Evolutionary conservation across 2,888 invertebrate species (phyloP).

Genomic region (Mimachlamys varia): DNA sequence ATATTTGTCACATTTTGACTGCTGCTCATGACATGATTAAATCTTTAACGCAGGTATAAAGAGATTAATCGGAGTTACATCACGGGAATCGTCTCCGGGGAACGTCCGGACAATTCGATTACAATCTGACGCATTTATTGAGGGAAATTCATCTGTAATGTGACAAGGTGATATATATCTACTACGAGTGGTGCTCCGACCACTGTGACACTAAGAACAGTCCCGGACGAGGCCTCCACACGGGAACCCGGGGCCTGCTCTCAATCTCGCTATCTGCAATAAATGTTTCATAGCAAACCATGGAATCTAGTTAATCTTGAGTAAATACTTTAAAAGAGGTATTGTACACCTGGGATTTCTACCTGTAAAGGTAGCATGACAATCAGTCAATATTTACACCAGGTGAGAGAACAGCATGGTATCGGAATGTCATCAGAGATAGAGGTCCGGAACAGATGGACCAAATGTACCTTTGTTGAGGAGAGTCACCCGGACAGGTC

Average conservation of each 20-base stretch:
- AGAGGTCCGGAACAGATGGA: not conserved
- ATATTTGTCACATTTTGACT: conserved; percentile 14
- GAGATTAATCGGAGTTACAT: conserved; percentile 6
- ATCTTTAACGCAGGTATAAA: conserved; percentile 32
- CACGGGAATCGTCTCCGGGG: not conserved
- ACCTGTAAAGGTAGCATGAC: not conserved
- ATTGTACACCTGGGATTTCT: not conserved
- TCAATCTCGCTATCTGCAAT: not conserved
- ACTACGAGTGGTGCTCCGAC: not conserved
- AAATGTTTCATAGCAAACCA: conserved; percentile 15
- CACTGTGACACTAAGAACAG: not conserved
- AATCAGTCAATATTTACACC: conserved; percentile 24
- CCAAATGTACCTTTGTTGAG: conserved; percentile 18
- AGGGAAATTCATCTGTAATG: not conserved
- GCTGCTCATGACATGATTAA: conserved; percentile 25
- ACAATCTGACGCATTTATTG: conserved; percentile 31
- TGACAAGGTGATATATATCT: not conserved
- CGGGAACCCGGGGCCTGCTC: not conserved
- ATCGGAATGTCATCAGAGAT: conserved; percentile 15
- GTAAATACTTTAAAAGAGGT: conserved; percentile 18
- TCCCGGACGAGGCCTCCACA: not conserved
- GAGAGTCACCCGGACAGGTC: not conserved
- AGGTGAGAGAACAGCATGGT: not conserved
- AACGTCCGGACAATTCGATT: not conserved
- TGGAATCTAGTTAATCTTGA: conserved; percentile 19